Percentiles rank a stretch among this genome's conserved stretches.
Conservation (phyloP, 2,888 invertebrate genomes). For the Drosophila leonis region DNA sequence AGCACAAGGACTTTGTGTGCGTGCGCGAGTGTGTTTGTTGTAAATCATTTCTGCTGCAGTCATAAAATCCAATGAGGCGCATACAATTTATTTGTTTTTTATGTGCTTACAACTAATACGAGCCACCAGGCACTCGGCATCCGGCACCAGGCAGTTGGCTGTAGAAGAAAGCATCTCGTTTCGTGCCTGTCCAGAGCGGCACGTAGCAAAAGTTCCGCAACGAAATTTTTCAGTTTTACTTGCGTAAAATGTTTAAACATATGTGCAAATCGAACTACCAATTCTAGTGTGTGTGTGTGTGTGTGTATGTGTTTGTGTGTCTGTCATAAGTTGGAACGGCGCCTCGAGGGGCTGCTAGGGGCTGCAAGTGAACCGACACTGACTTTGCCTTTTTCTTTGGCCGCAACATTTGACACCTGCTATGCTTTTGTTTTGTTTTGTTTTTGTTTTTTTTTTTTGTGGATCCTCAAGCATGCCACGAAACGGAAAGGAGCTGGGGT, state of each 20-base stretch:
- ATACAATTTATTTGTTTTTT: conserved; percentile 78
- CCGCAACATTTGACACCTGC: conserved; percentile 77
- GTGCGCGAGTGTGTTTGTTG: conserved; percentile 10
- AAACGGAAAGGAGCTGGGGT: neutral
- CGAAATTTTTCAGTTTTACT: conserved; percentile 71
- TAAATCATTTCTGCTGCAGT: conserved; percentile 81
- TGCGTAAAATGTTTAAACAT: conserved; percentile 61
- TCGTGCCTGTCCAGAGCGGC: conserved; percentile 61
- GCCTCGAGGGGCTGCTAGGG: neutral
- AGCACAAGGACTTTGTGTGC: neutral
- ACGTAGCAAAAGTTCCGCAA: conserved; percentile 76
- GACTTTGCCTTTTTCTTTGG: conserved; percentile 70
- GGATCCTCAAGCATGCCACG: conserved; percentile 9
- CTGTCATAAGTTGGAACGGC: conserved; percentile 57
- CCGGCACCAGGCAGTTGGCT: conserved; percentile 24
- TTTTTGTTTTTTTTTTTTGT: conserved; percentile 31
- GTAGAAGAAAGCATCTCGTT: conserved; percentile 29
- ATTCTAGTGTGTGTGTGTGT: conserved; percentile 15
- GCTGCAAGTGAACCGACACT: conserved; percentile 38
- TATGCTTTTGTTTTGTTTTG: conserved; percentile 52
- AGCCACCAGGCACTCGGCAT: conserved; percentile 3
- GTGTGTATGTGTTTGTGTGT: conserved; percentile 16
- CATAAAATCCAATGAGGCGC: conserved; percentile 78
- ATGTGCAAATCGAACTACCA: conserved; percentile 66
- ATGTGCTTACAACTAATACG: conserved; percentile 75